A percentile compares a stretch with the other conserved stretches of the same genome.
These are phyloP conservation scores for Sminthurinus aureus DNA, from an alignment of 2,888 invertebrate species.

Conservation along the genomic window DNA sequence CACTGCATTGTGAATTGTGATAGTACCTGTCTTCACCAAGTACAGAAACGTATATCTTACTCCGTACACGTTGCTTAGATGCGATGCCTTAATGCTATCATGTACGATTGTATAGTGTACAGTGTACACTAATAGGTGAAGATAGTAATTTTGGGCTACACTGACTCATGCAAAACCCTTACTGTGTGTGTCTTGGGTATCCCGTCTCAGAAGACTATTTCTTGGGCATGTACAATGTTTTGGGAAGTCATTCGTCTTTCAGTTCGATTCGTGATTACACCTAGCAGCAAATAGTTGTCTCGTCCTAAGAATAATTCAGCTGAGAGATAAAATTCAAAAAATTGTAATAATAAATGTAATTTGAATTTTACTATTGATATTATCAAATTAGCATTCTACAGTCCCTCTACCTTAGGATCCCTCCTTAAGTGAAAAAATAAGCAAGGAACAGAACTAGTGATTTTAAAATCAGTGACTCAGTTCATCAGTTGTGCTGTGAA, in stretches of 20 bases:
- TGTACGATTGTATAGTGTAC: neutral
- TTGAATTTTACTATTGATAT: no score
- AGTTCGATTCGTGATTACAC: slow-evolving; percentile 17
- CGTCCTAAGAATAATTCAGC: neutral
- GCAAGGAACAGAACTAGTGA: neutral
- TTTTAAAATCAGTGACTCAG: neutral
- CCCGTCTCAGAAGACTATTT: slow-evolving; percentile 24
- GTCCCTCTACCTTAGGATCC: neutral
- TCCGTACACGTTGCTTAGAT: neutral
- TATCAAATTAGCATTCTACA: no score
- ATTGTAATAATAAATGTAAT: no score
- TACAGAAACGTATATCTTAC: neutral
- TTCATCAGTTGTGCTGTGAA: neutral
- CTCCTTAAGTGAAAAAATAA: neutral
- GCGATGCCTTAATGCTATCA: neutral
- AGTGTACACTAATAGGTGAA: neutral
- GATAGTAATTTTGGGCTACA: neutral
- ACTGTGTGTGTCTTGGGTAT: neutral
- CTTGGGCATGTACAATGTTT: slow-evolving; percentile 25
- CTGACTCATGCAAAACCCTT: neutral
- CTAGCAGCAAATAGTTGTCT: neutral
- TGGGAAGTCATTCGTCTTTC: slow-evolving; percentile 28
- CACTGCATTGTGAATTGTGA: neutral
- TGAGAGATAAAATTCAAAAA: no score
- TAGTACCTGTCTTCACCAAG: neutral